Percentiles rank a stretch among this genome's conserved stretches.
These are phyloP conservation scores for Agelas oroides DNA, from an alignment of 37 sponge, comb jelly and placozoan species.

Conservation along the genomic window DNA sequence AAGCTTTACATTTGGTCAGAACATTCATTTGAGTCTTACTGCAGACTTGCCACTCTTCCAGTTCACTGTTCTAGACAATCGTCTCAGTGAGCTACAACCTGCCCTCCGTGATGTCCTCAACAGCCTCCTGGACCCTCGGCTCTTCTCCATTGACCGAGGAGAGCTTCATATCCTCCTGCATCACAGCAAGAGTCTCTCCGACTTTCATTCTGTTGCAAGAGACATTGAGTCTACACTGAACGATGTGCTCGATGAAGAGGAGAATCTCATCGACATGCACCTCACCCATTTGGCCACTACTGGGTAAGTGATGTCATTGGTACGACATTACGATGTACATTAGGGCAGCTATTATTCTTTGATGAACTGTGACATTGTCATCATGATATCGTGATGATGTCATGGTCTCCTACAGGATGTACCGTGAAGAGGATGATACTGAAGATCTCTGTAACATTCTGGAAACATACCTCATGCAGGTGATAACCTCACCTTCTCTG, in stretches of 20 bases:
- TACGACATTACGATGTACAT: neutral
- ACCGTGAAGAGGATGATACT: constrained; percentile 52
- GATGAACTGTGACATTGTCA: neutral
- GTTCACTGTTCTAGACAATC: constrained; percentile 45
- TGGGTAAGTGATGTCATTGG: constrained; percentile 30
- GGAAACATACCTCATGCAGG: constrained; percentile 68
- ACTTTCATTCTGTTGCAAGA: constrained; percentile 49
- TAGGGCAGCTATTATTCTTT: neutral
- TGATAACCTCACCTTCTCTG: too few species aligned
- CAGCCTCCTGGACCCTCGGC: constrained; percentile 41
- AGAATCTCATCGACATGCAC: constrained; percentile 66
- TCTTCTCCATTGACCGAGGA: constrained; percentile 61
- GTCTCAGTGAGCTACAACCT: constrained; percentile 1
- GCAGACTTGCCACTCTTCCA: neutral
- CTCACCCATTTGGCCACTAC: constrained; percentile 38
- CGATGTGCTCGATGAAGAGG: constrained; percentile 59
- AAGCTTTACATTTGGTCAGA: too few species aligned
- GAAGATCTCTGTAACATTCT: constrained; percentile 69
- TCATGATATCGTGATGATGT: neutral
- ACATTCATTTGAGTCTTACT: too few species aligned
- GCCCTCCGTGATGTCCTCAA: constrained; percentile 37
- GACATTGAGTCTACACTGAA: constrained; percentile 59
- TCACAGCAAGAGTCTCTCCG: constrained; percentile 64
- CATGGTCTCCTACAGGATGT: constrained; percentile 3
- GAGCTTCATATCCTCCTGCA: constrained; percentile 55